Evolutionary conservation across 2,888 invertebrate species (phyloP), one percentile per base, ranked within the genome.

Genomic region (Galerucella nymphaeae): DNA sequence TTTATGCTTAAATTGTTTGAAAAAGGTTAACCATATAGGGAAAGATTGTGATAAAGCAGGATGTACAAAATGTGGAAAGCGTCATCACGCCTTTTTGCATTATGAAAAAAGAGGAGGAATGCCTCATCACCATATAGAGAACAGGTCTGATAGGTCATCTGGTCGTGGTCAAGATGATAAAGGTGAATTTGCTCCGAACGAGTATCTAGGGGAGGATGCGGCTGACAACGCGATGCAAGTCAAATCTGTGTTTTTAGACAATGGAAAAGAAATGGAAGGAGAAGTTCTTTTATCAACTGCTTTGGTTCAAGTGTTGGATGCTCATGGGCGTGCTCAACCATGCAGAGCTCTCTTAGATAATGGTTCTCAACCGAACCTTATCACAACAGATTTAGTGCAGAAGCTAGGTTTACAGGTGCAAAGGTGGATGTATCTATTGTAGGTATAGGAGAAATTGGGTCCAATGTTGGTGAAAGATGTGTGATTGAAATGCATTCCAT

Each of bases 271-370:
- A 42, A 42, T 42, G 42, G 42, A 42, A 42, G 42, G 11, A 42
- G 18, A 57, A 6, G 58, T 59, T 23, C 13, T 59, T 20, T 30
- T 59, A n/a, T 23, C 30, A 59, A 59, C 30, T 59, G 58, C 58
- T 14, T 23, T 59, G 30, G 58, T 59, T n/a, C 10, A 59, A 30
- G 30, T 59, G 13, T 30, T 59, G 16, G 57, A 57, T 57, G 13
- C 11, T 18, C 4, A 18, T 18, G 20, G 57, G 16, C 8, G 20
- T 57, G 16, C 11, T 42, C 42, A 42, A 42, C 11, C 42, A 42
- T 42, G 42, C 42, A 42, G 42, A 42, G 42, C 42, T 42, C 42
- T 42, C 42, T 42, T 42, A 42, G 42, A 11, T 42, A 42, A 42
- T 42, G 42, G 42, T 42, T 42, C 42, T 11, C 11, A 42, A 11